These are phyloP conservation scores for Drosophila parabipectinata DNA, from an alignment of 1,140 invertebrate genomes.

Conservation along the genomic window DNA sequence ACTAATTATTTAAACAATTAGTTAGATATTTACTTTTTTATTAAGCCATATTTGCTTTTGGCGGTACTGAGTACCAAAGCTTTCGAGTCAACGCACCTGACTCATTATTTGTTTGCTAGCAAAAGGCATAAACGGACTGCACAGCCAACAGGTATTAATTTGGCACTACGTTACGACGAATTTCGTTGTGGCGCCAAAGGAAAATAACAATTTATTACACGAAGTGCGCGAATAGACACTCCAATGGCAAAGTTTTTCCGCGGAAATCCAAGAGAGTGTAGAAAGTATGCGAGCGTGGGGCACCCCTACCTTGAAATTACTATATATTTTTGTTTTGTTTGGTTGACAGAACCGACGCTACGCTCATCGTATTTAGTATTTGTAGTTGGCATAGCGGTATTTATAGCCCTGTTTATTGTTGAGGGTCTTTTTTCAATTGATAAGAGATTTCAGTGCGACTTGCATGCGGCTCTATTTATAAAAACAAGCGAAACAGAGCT, in stretches of 20 bases:
- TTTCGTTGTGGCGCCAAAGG: slow-evolving; percentile 52
- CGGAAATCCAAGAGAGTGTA: background rate
- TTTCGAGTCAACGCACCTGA: slow-evolving; percentile 3
- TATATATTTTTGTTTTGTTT: slow-evolving; percentile 11
- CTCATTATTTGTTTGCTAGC: slow-evolving; percentile 33
- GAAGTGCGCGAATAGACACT: slow-evolving; percentile 67
- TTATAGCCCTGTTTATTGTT: slow-evolving; percentile 63
- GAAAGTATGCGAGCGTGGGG: background rate
- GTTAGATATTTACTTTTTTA: background rate
- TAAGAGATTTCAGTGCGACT: slow-evolving; percentile 57
- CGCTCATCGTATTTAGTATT: slow-evolving; percentile 15
- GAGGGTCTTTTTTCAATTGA: slow-evolving; percentile 58
- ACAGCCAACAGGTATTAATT: slow-evolving; percentile 76
- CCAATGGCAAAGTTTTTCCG: slow-evolving; percentile 28
- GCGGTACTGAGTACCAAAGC: background rate
- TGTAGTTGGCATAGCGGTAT: slow-evolving; percentile 53
- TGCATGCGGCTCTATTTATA: slow-evolving; percentile 68
- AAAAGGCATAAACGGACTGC: slow-evolving; percentile 35
- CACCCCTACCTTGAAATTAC: background rate
- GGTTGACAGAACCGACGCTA: slow-evolving; percentile 7
- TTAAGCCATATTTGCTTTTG: background rate
- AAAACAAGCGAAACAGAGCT: slow-evolving; percentile 48
- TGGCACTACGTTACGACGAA: slow-evolving; percentile 59
- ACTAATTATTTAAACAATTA: no score
- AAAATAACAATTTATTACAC: slow-evolving; percentile 72